phyloP scores from a whole-genome alignment of 1,140 invertebrate species.

The Scaptomyza hsui region DNA sequence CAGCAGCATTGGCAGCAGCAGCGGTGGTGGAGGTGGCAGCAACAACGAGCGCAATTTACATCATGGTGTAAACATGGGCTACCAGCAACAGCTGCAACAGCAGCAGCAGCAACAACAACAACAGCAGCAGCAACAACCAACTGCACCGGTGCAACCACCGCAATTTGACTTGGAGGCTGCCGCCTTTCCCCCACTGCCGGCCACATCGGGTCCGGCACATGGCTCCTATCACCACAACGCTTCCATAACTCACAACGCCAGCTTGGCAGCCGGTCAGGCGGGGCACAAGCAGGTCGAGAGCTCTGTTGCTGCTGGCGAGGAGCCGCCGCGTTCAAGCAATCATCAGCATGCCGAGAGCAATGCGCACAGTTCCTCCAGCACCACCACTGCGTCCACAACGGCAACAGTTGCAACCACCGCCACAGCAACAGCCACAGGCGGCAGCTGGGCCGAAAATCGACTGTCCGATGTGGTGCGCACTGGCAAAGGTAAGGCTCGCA shows the following conservation, averaged over 20 bases:
- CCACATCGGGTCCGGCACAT: conserved; percentile 56
- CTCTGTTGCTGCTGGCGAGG: conserved; percentile 4
- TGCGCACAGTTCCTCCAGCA: conserved; percentile 66
- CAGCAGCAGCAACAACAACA: conserved; percentile 75
- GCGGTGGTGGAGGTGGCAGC: conserved; percentile 30
- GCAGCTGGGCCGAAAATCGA: conserved; percentile 85
- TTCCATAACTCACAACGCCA: conserved; percentile 54
- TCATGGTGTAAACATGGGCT: conserved; percentile 59
- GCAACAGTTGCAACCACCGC: conserved; percentile 11
- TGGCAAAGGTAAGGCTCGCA: conserved; percentile 80
- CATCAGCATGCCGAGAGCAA: conserved; percentile 53
- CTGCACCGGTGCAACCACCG: conserved; percentile 79
- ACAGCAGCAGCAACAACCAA: conserved; percentile 70
- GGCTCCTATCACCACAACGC: conserved; percentile 55
- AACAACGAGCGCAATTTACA: conserved; percentile 56
- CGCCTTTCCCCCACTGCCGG: conserved; percentile 92
- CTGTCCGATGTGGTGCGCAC: conserved; percentile 92
- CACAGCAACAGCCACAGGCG: conserved; percentile 14
- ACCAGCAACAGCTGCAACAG: conserved; percentile 68
- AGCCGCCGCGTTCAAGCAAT: conserved; percentile 55
- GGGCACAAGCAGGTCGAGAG: conserved; percentile 26
- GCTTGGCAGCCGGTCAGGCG: not conserved
- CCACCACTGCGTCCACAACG: conserved; percentile 2
- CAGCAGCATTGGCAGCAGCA: conserved; percentile 50
- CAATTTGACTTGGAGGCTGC: conserved; percentile 92